Conservation (phyloP, 2,113 vertebrate genomes). For the Brachyhypopomus gauderio region DNA sequence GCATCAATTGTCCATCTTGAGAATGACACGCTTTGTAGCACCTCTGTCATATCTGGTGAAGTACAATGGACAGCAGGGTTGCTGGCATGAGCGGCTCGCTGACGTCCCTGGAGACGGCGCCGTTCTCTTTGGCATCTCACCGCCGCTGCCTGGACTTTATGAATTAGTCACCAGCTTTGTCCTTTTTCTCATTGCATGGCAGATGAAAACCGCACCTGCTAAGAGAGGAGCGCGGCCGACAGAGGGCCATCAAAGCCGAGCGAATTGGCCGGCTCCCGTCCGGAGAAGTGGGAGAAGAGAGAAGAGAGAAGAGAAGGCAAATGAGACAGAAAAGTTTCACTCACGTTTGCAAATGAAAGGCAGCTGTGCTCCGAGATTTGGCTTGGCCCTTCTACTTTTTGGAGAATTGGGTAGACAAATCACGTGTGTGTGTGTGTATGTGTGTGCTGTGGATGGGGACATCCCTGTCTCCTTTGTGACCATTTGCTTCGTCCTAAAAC, state of each 20-base stretch:
- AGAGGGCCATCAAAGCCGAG: conserved; percentile 44
- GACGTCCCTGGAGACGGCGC: conserved; percentile 76
- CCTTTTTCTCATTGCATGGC: conserved; percentile 69
- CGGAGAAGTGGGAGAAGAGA: conserved; percentile 33
- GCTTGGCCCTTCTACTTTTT: conserved; percentile 56
- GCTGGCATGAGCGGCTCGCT: conserved; percentile 75
- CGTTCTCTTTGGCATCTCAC: conserved; percentile 71
- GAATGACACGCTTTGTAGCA: conserved; percentile 80
- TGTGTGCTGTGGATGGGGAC: conserved; percentile 41
- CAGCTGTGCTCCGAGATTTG: conserved; percentile 70
- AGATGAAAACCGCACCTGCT: conserved; percentile 73
- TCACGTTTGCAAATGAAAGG: conserved; percentile 73
- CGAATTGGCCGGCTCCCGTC: conserved; percentile 46
- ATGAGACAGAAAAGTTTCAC: conserved; percentile 60
- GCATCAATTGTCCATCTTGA: conserved; percentile 79
- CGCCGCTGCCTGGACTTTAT: conserved; percentile 73
- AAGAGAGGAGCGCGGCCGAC: conserved; percentile 46
- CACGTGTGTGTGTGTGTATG: conserved; percentile 54
- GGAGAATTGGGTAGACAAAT: conserved; percentile 70
- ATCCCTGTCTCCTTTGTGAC: conserved; percentile 70
- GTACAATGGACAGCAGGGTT: conserved; percentile 75
- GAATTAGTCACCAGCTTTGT: conserved; percentile 81
- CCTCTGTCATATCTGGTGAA: conserved; percentile 79
- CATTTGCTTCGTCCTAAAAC: conserved; percentile 75
- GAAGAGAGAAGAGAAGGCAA: conserved; percentile 2